A percentile compares a stretch with the other conserved stretches of the same genome.
phyloP scores from a whole-genome alignment of 2,797 vertebrate species.

The Cryptoprocta ferox region DNA sequence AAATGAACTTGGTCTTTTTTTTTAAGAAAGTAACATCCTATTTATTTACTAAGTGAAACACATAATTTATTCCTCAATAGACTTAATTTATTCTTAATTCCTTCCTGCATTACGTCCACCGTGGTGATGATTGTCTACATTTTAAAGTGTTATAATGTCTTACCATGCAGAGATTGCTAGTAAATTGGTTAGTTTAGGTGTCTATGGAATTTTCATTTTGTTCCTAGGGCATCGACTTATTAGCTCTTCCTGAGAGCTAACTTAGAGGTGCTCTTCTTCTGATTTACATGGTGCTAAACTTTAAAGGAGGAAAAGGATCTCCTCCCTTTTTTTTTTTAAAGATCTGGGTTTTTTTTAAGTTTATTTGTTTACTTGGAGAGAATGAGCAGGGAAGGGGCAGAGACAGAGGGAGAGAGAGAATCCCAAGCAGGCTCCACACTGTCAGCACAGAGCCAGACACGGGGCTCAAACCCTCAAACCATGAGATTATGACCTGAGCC shows the following conservation, averaged over 20 bases:
- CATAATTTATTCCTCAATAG: background rate
- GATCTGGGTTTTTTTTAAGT: too few species aligned
- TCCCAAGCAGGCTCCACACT: too few species aligned
- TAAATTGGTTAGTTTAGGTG: background rate
- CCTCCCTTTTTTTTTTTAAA: background rate
- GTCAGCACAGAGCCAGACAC: too few species aligned
- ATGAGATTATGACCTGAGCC: too few species aligned
- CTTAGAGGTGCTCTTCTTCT: background rate
- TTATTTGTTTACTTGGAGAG: too few species aligned
- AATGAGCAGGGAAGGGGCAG: too few species aligned
- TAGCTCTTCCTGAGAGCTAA: background rate
- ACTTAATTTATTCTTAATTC: slow-evolving; percentile 25
- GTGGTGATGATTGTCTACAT: background rate
- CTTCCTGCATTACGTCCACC: background rate
- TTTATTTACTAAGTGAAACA: background rate
- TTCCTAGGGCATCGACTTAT: background rate
- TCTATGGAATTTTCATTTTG: background rate
- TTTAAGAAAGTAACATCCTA: background rate
- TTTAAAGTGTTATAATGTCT: background rate
- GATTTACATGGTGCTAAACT: background rate
- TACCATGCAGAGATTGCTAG: background rate
- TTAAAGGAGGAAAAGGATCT: background rate
- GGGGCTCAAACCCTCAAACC: too few species aligned
- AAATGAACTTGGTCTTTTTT: slow-evolving; percentile 2
- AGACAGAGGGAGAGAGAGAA: too few species aligned